Percentiles rank a stretch among this genome's conserved stretches.
These are phyloP conservation scores for Melitaea cinxia DNA, from an alignment of 1,140 invertebrate genomes.

Conservation along the genomic window DNA sequence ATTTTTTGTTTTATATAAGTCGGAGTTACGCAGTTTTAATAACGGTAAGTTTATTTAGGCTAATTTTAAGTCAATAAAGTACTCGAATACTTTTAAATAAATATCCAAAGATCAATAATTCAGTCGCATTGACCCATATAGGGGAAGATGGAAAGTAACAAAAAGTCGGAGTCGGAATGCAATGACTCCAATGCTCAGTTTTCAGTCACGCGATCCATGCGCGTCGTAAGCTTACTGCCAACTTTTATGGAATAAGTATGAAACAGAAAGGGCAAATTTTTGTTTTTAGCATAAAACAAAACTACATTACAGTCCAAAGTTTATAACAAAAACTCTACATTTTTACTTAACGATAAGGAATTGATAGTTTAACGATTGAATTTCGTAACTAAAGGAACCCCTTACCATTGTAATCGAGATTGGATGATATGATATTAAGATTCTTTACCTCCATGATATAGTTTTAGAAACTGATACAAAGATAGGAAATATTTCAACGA, in stretches of 20 bases:
- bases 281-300: not conserved
- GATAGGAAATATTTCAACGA: not conserved
- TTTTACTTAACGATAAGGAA: too few relatives aligned
- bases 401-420: too few relatives aligned
- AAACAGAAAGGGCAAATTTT: constrained; percentile 20
- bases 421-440: too few relatives aligned
- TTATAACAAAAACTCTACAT: not conserved
- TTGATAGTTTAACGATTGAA: too few relatives aligned
- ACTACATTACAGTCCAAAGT: not conserved
- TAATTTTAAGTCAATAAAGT: not conserved
- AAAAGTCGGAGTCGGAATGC: constrained; percentile 61
- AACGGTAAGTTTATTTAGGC: too few relatives aligned
- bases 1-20: too few relatives aligned
- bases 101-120: constrained; percentile 49
- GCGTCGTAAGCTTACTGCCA: constrained; percentile 69
- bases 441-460: too few relatives aligned
- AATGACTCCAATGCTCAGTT: constrained; percentile 69
- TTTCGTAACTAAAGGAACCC: too few relatives aligned
- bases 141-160: constrained; percentile 61
- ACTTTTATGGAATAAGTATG: constrained; percentile 45
- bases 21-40: too few relatives aligned
- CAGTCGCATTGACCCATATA: constrained; percentile 71
- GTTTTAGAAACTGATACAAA: not conserved
- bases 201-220: constrained; percentile 65
- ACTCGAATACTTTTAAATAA: constrained; percentile 6